Percentiles rank a stretch among this genome's conserved stretches.
These are phyloP conservation scores for Intellagama lesueurii DNA, from an alignment of 2,797 vertebrate species.

Conservation along the genomic window DNA sequence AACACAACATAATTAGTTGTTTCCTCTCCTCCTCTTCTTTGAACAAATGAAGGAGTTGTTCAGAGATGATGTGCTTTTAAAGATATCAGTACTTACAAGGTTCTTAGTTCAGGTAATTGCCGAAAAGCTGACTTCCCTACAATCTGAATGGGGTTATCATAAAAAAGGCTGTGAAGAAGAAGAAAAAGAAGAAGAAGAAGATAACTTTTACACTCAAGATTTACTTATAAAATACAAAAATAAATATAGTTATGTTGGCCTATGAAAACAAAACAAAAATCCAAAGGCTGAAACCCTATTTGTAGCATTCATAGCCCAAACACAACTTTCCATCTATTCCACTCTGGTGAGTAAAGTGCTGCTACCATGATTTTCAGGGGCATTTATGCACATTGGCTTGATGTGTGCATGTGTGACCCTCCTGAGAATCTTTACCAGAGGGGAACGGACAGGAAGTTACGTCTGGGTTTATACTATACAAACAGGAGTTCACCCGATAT, in stretches of 20 bases:
- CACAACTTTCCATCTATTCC: too few species aligned
- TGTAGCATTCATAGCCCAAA: too few species aligned
- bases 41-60: not conserved
- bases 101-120: conserved; percentile 90
- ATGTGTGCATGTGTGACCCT: too few species aligned
- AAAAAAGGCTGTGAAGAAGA: conserved; percentile 82
- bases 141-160: conserved; percentile 93
- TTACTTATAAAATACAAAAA: not conserved
- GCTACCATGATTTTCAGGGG: too few species aligned
- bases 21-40: not conserved
- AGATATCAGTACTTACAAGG: conserved; percentile 83
- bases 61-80: conserved; percentile 35
- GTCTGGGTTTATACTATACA: too few species aligned
- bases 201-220: conserved; percentile 17
- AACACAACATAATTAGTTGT: conserved; percentile 42
- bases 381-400: too few species aligned
- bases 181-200: conserved; percentile 8
- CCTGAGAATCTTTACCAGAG: too few species aligned
- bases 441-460: too few species aligned
- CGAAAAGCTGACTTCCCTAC: conserved; percentile 94
- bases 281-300: too few species aligned
- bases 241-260: not conserved
- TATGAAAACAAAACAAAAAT: too few species aligned
- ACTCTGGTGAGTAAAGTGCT: too few species aligned
- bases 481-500: too few species aligned